phyloP scores from a whole-genome alignment of 2,888 invertebrate genomes.

The Stenichneumon culpator region DNA sequence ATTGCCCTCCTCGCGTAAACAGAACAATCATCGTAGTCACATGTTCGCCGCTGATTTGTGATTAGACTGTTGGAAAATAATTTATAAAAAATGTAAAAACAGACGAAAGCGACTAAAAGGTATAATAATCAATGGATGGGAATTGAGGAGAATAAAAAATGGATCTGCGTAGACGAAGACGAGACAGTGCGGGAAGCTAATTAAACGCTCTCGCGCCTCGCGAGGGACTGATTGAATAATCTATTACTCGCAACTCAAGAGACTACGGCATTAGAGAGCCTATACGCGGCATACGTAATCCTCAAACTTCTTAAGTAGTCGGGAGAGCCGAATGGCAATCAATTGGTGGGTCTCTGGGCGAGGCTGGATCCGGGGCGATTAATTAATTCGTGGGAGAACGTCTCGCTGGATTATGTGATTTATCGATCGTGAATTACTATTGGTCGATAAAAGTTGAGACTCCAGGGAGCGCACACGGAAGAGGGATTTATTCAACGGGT shows the following conservation, averaged over 20 bases:
- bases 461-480: not conserved
- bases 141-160: not conserved
- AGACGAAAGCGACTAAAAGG: not conserved
- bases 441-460: not conserved
- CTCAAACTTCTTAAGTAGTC: slow-evolving; percentile 30
- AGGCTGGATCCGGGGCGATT: not conserved
- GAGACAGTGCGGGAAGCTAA: not conserved
- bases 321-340: not conserved
- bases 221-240: slow-evolving; percentile 46
- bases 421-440: not conserved
- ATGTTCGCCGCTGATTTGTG: not conserved
- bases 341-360: not conserved
- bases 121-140: not conserved
- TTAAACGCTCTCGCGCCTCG: not conserved
- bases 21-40: not conserved
- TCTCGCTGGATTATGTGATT: not conserved
- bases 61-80: not conserved
- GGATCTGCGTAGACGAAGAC: not conserved
- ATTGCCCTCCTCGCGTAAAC: not conserved
- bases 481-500: not conserved
- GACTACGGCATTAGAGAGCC: not conserved
- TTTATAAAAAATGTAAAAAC: not conserved
- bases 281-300: slow-evolving; percentile 20
- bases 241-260: slow-evolving; percentile 48
- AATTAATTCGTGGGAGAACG: not conserved